Conservation (phyloP, 2,113 vertebrate genomes). For the Nansenia antarctica region DNA sequence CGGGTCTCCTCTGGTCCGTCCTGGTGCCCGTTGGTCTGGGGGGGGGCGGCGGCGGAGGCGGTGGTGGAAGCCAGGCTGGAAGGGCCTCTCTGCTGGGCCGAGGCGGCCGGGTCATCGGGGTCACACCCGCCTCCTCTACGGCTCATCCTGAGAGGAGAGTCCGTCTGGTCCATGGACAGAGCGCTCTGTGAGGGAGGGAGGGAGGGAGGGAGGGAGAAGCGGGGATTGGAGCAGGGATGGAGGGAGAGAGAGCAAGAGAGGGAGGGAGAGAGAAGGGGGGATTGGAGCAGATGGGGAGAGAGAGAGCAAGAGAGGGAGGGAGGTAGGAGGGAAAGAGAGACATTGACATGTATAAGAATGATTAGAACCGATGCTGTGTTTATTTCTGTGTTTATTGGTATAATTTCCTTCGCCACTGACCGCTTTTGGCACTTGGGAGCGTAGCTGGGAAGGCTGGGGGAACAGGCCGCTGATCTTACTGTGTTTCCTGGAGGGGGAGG, state of each 20-base stretch:
- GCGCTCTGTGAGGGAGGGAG: slow-evolving; percentile 70
- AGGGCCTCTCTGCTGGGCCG: too few relatives aligned
- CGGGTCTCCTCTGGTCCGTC: slow-evolving; percentile 52
- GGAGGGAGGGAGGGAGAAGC: background rate
- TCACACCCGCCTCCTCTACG: slow-evolving; percentile 66
- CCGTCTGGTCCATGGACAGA: slow-evolving; percentile 65
- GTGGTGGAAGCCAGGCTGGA: too few relatives aligned
- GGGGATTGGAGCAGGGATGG: too few relatives aligned
- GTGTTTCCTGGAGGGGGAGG: slow-evolving; percentile 82
- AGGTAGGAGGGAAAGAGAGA: background rate
- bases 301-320: background rate
- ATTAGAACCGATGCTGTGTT: background rate
- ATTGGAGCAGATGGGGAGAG: too few relatives aligned
- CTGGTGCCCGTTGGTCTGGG: slow-evolving; percentile 69
- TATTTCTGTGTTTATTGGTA: too few relatives aligned
- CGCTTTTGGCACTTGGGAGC: slow-evolving; percentile 88
- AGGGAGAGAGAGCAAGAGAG: background rate
- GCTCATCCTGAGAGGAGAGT: slow-evolving; percentile 63
- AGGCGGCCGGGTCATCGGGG: too few relatives aligned
- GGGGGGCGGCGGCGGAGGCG: slow-evolving; percentile 64
- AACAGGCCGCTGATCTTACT: slow-evolving; percentile 86
- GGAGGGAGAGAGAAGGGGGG: background rate
- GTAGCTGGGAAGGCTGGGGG: slow-evolving; percentile 76
- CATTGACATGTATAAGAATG: background rate
- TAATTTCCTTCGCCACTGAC: slow-evolving; percentile 80